Base-by-base conservation (phyloP, 1,140 invertebrate genomes). In the Achroia grisella region DNA sequence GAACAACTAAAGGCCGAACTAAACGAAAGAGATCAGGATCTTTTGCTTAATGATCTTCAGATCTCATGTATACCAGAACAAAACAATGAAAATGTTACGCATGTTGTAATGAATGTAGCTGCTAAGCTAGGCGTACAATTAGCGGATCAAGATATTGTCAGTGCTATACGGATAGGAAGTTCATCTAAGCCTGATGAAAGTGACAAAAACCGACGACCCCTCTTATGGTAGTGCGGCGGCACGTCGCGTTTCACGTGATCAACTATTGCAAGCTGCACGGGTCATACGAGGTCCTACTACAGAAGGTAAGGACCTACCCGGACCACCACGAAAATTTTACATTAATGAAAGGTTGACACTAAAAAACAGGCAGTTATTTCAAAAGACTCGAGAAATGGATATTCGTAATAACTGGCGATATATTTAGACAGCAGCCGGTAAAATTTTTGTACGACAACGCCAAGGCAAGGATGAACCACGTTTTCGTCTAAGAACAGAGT, bases 261-360 rank as follows among this genome's bases (percentile, higher is more conserved):
- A 39, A 9, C 27, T 52, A 11, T 28, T 52, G 23, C 15, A 14
- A 8, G 44, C 40, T 10, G 51, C 51, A 1, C 44, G 51, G 2
- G 51, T 48, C 34, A 34, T 44, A 1, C 51, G 51, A 9, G 17
- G 29, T 4, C 10, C 39, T 8, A 55, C 13, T 8, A 42, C 47
- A 1, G 17, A 29, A 8, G 47, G 33, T 10, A n/a, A 46, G 1
- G 47, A 17, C 0, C 2, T 49, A 17, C n/a, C 28, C 1, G 47
- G 34, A 4, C 10, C 33, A 4, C 17, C 42, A n/a, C 43, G 42
- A 5, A 35, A 39, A 1, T 28, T 45, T 9, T 49, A 49, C 29
- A n/a, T 54, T 13, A 54, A 54, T 14, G 46, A 55, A 13, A 37
- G 52, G 0, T 12, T 55, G 3, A 50, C 52, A 1, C 12, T 17